Percentiles rank a stretch among this genome's conserved stretches.
Evolutionary conservation across 1,140 invertebrate genomes (phyloP).

Genomic region (Globodera ellingtonae): DNA sequence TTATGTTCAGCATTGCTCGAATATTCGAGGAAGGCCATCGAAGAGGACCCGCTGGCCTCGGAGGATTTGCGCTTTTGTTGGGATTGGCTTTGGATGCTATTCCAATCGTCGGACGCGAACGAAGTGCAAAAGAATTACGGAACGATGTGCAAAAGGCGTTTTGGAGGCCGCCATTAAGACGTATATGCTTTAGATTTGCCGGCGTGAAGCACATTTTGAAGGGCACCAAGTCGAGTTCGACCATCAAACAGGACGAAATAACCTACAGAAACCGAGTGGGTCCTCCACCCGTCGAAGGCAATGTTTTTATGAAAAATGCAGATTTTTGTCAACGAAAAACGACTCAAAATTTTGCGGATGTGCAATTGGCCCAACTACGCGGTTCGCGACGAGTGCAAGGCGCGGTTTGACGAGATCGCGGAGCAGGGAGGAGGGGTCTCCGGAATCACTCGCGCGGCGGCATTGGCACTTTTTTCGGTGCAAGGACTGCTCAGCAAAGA

Average conservation of each 20-base stretch:
- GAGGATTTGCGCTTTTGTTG: conserved; percentile 46
- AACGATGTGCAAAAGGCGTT: conserved; percentile 19
- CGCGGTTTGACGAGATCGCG: conserved; percentile 35
- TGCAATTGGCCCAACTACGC: conserved; percentile 50
- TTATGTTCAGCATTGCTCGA: conserved; percentile 37
- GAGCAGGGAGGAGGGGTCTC: conserved; percentile 10
- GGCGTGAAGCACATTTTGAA: conserved; percentile 34
- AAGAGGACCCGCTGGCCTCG: conserved; percentile 31
- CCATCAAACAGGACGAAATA: conserved; percentile 41
- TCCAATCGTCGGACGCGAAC: conserved; percentile 11
- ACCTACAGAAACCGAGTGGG: conserved; percentile 43
- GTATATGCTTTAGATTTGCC: conserved; percentile 29
- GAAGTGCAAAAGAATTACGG: conserved; percentile 32
- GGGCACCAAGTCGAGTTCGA: conserved; percentile 33
- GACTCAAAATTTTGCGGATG: conserved; percentile 48
- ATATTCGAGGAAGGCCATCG: conserved; percentile 34
- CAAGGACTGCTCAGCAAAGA: conserved; percentile 47
- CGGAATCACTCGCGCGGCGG: conserved; percentile 38
- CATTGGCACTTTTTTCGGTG: conserved; percentile 40
- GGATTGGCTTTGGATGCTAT: conserved; percentile 39
- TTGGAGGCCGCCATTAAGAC: neutral
- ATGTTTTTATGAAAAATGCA: conserved; percentile 20
- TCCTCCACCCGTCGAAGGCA: conserved; percentile 20
- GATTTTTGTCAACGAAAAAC: conserved; percentile 48
- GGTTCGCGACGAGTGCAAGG: conserved; percentile 27